phyloP scores from a whole-genome alignment of 2,797 vertebrate genomes.

The Threskiornis aethiopicus region DNA sequence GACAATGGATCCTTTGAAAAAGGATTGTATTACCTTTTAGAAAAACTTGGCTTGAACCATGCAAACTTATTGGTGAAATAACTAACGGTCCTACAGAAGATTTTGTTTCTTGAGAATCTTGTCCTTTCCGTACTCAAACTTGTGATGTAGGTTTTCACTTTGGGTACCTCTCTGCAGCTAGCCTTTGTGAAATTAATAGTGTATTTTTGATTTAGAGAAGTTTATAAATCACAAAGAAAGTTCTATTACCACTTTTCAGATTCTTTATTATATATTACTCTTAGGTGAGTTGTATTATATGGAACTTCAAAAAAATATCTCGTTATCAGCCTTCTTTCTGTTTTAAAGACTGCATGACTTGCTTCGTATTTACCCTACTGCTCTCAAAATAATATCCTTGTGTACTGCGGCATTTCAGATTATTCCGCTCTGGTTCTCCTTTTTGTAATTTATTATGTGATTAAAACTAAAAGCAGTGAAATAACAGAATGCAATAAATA shows the following conservation, averaged over 20 bases:
- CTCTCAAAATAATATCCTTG: background rate
- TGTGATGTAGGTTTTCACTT: background rate
- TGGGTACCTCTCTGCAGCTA: background rate
- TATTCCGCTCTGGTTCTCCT: background rate
- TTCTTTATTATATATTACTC: background rate
- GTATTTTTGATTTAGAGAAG: background rate
- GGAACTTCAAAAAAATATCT: background rate
- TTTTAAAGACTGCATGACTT: background rate
- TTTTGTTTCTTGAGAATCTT: background rate
- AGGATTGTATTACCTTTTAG: slow-evolving; percentile 79
- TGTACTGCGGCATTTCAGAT: accelerated
- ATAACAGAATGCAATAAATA: background rate
- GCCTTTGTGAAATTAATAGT: background rate
- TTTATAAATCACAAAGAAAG: background rate
- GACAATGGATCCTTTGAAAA: slow-evolving; percentile 75
- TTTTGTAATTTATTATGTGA: background rate
- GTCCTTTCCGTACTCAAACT: slow-evolving; percentile 40
- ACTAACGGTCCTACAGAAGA: slow-evolving; percentile 26
- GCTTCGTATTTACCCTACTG: background rate
- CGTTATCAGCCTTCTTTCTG: background rate
- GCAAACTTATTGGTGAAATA: slow-evolving; percentile 76
- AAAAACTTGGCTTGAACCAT: slow-evolving; percentile 74
- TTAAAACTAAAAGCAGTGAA: background rate
- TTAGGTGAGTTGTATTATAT: background rate
- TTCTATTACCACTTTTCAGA: background rate